A percentile compares a stretch with the other conserved stretches of the same genome.
These are phyloP conservation scores for Myotis yumanensis DNA, from an alignment of 2,113 vertebrate genomes.

Conservation along the genomic window DNA sequence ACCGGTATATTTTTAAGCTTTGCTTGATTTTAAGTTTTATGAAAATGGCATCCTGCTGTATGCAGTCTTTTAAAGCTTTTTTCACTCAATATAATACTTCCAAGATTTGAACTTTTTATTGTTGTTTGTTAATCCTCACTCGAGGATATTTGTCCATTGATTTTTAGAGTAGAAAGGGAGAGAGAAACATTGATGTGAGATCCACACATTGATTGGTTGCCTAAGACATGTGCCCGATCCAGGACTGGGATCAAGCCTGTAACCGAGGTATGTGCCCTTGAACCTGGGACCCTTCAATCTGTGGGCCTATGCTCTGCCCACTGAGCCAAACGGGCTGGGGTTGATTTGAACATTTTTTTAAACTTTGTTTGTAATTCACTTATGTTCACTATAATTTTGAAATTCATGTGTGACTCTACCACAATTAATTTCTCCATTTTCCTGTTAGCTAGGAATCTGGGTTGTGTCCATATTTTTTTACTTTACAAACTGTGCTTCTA, in stretches of 20 bases:
- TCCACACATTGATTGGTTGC: too few relatives aligned
- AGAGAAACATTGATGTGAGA: too few relatives aligned
- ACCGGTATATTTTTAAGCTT: constrained; percentile 6
- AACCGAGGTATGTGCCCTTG: too few relatives aligned
- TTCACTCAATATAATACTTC: neutral
- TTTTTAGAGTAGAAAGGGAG: too few relatives aligned
- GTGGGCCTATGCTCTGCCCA: too few relatives aligned
- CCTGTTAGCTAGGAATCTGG: constrained; percentile 32
- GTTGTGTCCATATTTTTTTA: neutral
- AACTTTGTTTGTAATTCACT: constrained; percentile 27
- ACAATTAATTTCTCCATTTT: constrained; percentile 40
- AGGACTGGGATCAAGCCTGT: too few relatives aligned
- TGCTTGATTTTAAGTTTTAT: constrained; percentile 48
- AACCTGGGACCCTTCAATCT: too few relatives aligned
- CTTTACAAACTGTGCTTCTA: neutral
- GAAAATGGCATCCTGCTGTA: constrained; percentile 6
- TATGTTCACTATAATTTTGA: constrained; percentile 36
- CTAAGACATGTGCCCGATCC: too few relatives aligned
- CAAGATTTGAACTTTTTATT: neutral
- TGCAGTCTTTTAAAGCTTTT: constrained; percentile 12
- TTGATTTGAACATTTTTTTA: neutral
- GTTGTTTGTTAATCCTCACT: neutral
- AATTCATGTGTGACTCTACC: constrained; percentile 29
- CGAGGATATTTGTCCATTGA: too few relatives aligned
- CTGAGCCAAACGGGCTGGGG: too few relatives aligned